Evolutionary conservation across 2,797 vertebrate species (phyloP), one percentile per base, ranked within the genome.

Genomic region (Poecilia velifera): DNA sequence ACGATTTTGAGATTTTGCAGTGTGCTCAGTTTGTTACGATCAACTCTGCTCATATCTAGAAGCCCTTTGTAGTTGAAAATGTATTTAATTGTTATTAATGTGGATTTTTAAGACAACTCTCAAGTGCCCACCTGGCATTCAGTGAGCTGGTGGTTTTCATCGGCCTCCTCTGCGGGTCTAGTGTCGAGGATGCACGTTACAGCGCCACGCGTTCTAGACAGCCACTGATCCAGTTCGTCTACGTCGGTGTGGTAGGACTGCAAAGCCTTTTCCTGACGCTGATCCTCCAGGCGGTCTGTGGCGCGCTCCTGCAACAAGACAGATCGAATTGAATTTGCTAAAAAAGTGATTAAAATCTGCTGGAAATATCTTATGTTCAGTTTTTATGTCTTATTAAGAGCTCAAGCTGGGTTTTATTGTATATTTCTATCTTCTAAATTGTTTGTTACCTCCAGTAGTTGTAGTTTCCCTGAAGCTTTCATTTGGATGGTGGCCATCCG

Each of bases 401-500:
- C 20, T 14, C 3, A 59, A 14, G 28, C 9, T 14, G 55, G 1
- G 7, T 10, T 53, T 10, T 46, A 9, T 53, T 53, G 7, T 25
- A n/a, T n/a, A 25, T n/a, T 55, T 55, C 3, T 55, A 3, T 9
- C 25, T n/a, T 55, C 53, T 57, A 57, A n/a, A 13, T n/a, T 13
- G 55, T 57, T 57, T 0, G 6, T 31, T 51, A 82, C 98, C 97
- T 99, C 98, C 81, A 99, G 81, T 0, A 98, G 93, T 81, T 99
- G 98, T 3, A 96, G 93, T 86, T 97, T 99, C 68, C 98, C 98
- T 0, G 97, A 96, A 0, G 98, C 98, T 87, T 99, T 99, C 98
- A 98, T 99, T 84, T 95, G 96, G 91, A 99, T 99, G 55, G 98
- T 99, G 89, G 98, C 97, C 98, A 99, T 98, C 57, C 98, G 92